Base-by-base conservation (phyloP, 2,888 invertebrate genomes). In the Drosophila kuntzei region DNA sequence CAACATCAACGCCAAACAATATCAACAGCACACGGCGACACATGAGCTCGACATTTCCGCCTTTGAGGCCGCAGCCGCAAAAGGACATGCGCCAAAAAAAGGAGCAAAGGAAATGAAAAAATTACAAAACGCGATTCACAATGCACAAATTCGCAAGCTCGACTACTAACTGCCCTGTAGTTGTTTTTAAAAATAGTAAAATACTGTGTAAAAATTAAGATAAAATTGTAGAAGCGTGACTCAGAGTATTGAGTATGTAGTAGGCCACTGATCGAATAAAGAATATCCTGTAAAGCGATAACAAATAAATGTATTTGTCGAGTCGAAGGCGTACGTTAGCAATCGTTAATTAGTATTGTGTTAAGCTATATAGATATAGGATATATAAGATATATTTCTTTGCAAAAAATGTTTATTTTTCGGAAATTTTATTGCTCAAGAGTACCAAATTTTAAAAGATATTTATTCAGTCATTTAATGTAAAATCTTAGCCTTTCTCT, bases 51-150 rank as follows among this genome's bases (percentile, higher is more conserved):
- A 70, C 80, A 83, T 83, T 85, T 85, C 83, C 83, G 86, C 70
- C 78, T 85, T 83, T 85, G 86, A 80, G 78, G 64, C 59, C 76
- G 66, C 80, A 69, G 66, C 70, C 67, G 62, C 73, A 80, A 85
- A 83, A 86, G 83, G 80, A 83, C 86, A 76, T 83, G 83, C 83
- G 86, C 86, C 83, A 76, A 86, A 83, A 83, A 80, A 76, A 71
- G 34, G 44, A 46, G 61, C 55, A 71, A 50, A 64, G 70, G 70
- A 85, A 79, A 79, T 64, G 68, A 67, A 69, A 79, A 79, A 76
- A 61, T 62, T 53, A 60, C 20, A 62, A 62, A 76, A 50, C 53
- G 57, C 53, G 55, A 36, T 50, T 53, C 18, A 22, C 27, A 46
- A 32, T 20, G 8, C 8, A 41, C 5, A 22, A 18, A 22, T 12